Evolutionary conservation across 2,113 vertebrate species (phyloP).

Genomic region (Melanostigma gelatinosum): DNA sequence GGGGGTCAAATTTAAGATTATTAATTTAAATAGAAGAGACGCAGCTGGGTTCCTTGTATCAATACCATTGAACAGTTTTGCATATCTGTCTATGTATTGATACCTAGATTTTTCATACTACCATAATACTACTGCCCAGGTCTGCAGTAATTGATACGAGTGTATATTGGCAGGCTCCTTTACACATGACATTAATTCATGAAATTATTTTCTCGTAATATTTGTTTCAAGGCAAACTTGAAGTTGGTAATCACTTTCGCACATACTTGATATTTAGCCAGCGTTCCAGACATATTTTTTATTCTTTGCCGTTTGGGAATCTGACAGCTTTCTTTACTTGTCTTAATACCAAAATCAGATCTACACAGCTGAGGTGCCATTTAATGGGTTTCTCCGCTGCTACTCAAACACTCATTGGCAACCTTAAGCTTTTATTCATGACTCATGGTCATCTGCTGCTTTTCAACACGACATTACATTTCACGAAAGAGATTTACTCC

Average conservation of each 20-base stretch:
- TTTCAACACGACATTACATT: conserved; percentile 23
- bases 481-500: conserved; percentile 19
- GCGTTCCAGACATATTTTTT: not conserved
- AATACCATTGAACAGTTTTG: too few relatives aligned
- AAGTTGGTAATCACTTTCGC: not conserved
- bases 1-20: too few relatives aligned
- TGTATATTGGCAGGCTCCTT: not conserved
- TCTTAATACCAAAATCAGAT: conserved; percentile 6
- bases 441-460: conserved; percentile 53
- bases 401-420: conserved; percentile 26
- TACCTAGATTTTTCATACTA: too few relatives aligned
- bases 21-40: too few relatives aligned
- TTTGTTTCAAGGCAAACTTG: not conserved
- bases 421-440: conserved; percentile 50
- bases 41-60: too few relatives aligned
- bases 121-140: not conserved
- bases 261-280: not conserved
- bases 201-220: too few relatives aligned
- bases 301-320: not conserved
- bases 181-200: not conserved
- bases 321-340: conserved; percentile 13
- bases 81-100: too few relatives aligned
- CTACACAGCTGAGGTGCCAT: not conserved
- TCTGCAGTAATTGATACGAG: not conserved
- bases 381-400: not conserved